Evolutionary conservation across 2,888 invertebrate genomes (phyloP).

Genomic region (Chloroclysta siterata): DNA sequence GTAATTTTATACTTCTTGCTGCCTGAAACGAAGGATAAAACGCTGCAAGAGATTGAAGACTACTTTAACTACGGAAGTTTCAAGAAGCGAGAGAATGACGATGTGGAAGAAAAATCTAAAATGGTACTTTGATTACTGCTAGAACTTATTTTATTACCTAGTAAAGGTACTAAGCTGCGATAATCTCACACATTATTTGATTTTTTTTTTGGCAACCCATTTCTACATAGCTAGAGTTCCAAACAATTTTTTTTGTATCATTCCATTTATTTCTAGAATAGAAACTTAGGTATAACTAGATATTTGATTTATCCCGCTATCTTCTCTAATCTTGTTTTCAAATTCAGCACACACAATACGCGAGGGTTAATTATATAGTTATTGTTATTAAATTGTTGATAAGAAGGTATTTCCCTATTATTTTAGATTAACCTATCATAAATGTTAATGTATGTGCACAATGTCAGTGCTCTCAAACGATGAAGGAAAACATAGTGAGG

Average conservation of each 20-base stretch:
- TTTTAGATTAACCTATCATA: not conserved
- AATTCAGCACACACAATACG: not conserved
- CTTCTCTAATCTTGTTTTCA: constrained; percentile 2
- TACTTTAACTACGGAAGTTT: constrained; percentile 48
- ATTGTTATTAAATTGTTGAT: not conserved
- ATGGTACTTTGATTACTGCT: constrained; percentile 20
- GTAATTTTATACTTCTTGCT: constrained; percentile 55
- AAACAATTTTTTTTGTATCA: too few species aligned
- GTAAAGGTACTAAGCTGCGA: not conserved
- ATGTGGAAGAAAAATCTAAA: constrained; percentile 27
- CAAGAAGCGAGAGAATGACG: constrained; percentile 11
- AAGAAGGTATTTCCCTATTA: not conserved
- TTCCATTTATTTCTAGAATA: too few species aligned
- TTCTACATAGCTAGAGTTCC: too few species aligned
- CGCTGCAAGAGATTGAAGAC: constrained; percentile 87
- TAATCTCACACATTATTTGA: too few species aligned
- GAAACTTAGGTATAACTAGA: too few species aligned
- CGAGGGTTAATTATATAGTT: not conserved
- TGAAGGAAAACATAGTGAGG: too few species aligned
- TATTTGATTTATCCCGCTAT: not conserved
- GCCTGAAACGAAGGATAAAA: constrained; percentile 88
- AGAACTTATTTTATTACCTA: not conserved
- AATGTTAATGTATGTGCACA: too few species aligned
- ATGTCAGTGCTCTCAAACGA: too few species aligned
- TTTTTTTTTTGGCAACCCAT: too few species aligned